Evolutionary conservation across 2,888 invertebrate genomes (phyloP).

Genomic region (Rhagonycha fulva): DNA sequence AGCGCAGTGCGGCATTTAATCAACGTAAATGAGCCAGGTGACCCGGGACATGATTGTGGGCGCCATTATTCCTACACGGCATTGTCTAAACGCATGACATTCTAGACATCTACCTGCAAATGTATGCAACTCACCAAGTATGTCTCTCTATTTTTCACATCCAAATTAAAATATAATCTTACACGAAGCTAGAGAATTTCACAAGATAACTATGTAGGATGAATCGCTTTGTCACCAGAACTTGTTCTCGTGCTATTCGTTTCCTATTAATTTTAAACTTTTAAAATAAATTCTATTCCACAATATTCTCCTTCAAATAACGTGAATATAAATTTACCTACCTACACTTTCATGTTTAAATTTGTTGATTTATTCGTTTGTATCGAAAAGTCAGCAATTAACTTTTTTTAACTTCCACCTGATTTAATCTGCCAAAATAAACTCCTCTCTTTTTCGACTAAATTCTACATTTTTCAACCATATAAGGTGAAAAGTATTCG

Average conservation of each 20-base stretch:
- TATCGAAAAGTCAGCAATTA: neutral
- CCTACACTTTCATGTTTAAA: neutral
- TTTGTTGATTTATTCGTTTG: neutral
- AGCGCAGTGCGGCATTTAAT: constrained; percentile 30
- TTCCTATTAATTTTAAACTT: constrained; percentile 23
- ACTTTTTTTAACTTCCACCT: neutral
- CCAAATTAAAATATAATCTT: constrained; percentile 41
- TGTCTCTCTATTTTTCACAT: constrained; percentile 40
- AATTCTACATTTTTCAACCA: neutral
- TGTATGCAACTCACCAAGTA: constrained; percentile 36
- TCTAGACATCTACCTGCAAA: constrained; percentile 31
- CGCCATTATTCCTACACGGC: constrained; percentile 31
- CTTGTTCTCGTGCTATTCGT: constrained; percentile 20
- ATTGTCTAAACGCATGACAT: constrained; percentile 31
- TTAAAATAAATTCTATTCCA: constrained; percentile 17
- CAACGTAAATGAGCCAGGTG: constrained; percentile 34
- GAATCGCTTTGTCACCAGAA: constrained; percentile 26
- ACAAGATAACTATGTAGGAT: constrained; percentile 27
- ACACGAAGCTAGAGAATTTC: constrained; percentile 35
- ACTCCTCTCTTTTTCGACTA: neutral
- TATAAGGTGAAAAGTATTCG: neutral
- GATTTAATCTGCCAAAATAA: neutral
- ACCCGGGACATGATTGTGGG: constrained; percentile 29
- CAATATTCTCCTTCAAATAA: constrained; percentile 16
- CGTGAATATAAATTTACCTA: constrained; percentile 5